Evolutionary conservation across 2,888 invertebrate genomes (phyloP).

Genomic region (Ormyrus thymus): DNA sequence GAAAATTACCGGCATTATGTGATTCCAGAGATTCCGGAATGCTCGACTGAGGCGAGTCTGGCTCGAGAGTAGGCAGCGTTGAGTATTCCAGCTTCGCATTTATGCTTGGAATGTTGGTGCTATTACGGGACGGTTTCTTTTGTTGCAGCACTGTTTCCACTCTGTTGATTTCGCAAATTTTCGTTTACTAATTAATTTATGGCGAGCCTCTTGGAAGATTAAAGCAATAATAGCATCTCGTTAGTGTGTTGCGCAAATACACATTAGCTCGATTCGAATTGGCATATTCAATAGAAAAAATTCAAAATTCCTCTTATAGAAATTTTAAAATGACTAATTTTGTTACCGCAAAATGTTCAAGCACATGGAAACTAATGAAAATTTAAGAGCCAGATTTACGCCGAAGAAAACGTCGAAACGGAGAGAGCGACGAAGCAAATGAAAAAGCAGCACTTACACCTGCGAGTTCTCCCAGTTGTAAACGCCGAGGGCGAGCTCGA

Average conservation of each 20-base stretch:
- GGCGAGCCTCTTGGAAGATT: too few species aligned
- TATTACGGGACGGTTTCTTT: constrained; percentile 68
- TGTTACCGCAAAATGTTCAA: not conserved
- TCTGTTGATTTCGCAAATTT: constrained; percentile 62
- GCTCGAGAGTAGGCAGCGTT: constrained; percentile 71
- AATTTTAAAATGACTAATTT: too few species aligned
- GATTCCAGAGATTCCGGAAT: constrained; percentile 59
- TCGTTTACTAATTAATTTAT: not conserved
- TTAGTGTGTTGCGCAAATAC: too few species aligned
- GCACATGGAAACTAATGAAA: not conserved
- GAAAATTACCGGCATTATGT: constrained; percentile 65
- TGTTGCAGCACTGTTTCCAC: constrained; percentile 74
- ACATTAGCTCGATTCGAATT: too few species aligned
- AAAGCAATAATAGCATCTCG: too few species aligned
- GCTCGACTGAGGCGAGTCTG: constrained; percentile 70
- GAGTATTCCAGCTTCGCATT: constrained; percentile 74
- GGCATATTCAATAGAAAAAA: too few species aligned
- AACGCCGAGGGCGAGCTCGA: constrained; percentile 74
- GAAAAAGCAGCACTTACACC: constrained; percentile 67
- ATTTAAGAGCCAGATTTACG: too few species aligned
- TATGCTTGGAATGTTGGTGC: constrained; percentile 70
- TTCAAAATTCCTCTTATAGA: too few species aligned
- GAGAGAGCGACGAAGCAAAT: not conserved
- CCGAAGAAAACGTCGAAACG: not conserved
- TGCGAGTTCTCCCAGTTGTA: constrained; percentile 75